Evolutionary conservation across 1,140 invertebrate species (phyloP).

Genomic region (Sycobia sp.): DNA sequence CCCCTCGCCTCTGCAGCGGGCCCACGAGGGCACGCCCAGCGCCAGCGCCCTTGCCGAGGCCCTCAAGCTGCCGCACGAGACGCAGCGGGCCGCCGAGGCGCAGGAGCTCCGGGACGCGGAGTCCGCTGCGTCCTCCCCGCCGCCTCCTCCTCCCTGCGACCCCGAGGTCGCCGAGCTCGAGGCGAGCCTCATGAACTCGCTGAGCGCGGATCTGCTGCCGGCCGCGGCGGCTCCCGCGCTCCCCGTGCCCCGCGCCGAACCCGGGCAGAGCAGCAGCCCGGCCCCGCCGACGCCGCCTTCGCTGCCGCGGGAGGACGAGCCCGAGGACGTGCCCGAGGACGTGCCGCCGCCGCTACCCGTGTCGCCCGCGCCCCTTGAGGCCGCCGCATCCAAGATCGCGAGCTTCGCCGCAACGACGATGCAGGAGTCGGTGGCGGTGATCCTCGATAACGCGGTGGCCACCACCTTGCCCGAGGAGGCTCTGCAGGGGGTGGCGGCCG

Average conservation of each 20-base stretch:
- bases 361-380: slow-evolving; percentile 46
- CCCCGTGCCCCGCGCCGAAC: background rate
- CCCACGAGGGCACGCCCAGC: slow-evolving; percentile 53
- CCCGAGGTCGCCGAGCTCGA: background rate
- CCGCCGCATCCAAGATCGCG: slow-evolving; percentile 33
- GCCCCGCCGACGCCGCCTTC: slow-evolving; percentile 43
- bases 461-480: background rate
- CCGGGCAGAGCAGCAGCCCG: background rate
- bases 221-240: no score
- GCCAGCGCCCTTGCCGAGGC: slow-evolving; percentile 51
- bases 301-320: slow-evolving; percentile 44
- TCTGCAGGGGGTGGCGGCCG: background rate
- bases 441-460: background rate
- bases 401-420: slow-evolving; percentile 41
- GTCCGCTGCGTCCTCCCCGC: background rate
- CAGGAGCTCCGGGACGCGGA: background rate
- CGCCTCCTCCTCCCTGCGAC: no score
- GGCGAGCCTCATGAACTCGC: background rate
- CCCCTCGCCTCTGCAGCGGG: slow-evolving; percentile 57
- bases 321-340: slow-evolving; percentile 35
- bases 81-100: background rate
- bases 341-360: slow-evolving; percentile 48
- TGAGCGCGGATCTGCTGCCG: no score
- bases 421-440: slow-evolving; percentile 38
- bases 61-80: slow-evolving; percentile 45